These are phyloP conservation scores for Dermatemys mawii DNA, from an alignment of 2,113 vertebrate genomes.

Conservation along the genomic window DNA sequence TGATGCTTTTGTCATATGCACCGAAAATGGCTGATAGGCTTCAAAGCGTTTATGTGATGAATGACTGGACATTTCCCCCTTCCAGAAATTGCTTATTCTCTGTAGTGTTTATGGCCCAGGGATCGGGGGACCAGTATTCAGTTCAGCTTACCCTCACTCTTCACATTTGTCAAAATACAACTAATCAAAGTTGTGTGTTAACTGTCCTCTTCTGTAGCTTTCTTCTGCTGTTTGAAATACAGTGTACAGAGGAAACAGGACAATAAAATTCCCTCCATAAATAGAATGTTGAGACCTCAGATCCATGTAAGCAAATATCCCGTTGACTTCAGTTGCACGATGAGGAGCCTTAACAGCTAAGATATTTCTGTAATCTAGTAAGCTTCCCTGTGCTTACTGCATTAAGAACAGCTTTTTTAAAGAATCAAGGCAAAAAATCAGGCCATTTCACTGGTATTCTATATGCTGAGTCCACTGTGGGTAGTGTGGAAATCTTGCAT, in stretches of 20 bases:
- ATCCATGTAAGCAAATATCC: background rate
- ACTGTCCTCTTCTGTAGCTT: background rate
- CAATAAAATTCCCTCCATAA: background rate
- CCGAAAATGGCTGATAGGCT: no score
- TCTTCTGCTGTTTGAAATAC: background rate
- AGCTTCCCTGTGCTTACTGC: background rate
- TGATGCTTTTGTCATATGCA: background rate
- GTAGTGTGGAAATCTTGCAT: background rate
- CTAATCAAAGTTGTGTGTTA: background rate
- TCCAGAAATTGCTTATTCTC: background rate
- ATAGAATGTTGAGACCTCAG: background rate
- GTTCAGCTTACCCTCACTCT: background rate
- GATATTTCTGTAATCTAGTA: background rate
- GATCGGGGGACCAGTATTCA: background rate
- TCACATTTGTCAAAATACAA: background rate
- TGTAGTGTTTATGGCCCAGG: background rate
- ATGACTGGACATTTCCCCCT: background rate
- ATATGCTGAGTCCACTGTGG: background rate
- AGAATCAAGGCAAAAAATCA: background rate
- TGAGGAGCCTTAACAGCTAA: background rate
- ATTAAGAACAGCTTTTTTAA: background rate
- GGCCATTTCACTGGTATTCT: background rate
- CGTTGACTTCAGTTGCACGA: background rate
- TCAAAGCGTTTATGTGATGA: background rate
- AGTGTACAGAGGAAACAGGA: background rate